A percentile compares a stretch with the other conserved stretches of the same genome.
These are phyloP conservation scores for Gobius niger DNA, from an alignment of 2,113 vertebrate species.

Conservation along the genomic window DNA sequence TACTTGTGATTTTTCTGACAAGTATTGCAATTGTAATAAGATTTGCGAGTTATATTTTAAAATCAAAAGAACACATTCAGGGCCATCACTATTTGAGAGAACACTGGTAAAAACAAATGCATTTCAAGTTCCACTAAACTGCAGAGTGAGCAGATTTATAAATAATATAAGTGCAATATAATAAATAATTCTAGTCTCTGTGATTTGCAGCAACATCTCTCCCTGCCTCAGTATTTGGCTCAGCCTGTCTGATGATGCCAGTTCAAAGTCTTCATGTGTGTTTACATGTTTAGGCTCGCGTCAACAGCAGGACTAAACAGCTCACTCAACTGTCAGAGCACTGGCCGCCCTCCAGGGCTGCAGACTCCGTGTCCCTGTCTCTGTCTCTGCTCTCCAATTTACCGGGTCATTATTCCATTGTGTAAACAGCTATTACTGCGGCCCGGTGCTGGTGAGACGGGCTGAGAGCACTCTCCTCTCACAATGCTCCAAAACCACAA, in stretches of 20 bases:
- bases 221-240: not conserved
- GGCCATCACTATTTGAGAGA: too few relatives aligned
- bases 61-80: too few relatives aligned
- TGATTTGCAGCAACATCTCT: not conserved
- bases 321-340: constrained; percentile 35
- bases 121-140: too few relatives aligned
- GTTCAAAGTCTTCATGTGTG: constrained; percentile 16
- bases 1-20: too few relatives aligned
- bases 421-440: constrained; percentile 70
- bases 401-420: constrained; percentile 63
- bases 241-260: not conserved
- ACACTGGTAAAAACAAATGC: too few relatives aligned
- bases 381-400: constrained; percentile 32
- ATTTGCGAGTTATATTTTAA: too few relatives aligned
- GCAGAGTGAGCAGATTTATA: too few relatives aligned
- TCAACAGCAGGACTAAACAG: constrained; percentile 35
- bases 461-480: constrained; percentile 44
- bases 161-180: too few relatives aligned
- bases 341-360: constrained; percentile 27
- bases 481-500: constrained; percentile 42
- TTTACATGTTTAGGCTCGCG: constrained; percentile 32
- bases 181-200: too few relatives aligned
- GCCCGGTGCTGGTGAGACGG: constrained; percentile 40
- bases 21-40: too few relatives aligned
- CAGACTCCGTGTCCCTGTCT: constrained; percentile 13